phyloP scores from a whole-genome alignment of 1,140 invertebrate species.

The Drosophila serrata region DNA sequence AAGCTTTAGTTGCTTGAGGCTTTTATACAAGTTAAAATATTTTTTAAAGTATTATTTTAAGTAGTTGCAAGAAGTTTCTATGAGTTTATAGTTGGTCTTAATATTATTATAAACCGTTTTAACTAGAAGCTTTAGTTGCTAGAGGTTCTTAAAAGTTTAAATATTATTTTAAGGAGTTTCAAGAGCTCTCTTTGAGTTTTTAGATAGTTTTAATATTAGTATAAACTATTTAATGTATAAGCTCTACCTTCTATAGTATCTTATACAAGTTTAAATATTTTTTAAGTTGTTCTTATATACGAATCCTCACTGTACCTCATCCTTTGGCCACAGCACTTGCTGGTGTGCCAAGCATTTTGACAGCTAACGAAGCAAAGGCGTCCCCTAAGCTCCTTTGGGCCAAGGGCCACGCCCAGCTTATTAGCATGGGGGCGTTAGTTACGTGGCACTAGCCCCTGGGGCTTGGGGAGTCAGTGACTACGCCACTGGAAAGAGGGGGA shows the following conservation, averaged over 20 bases:
- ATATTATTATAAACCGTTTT: too few species aligned
- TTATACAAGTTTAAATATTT: neutral
- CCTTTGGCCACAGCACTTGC: slow-evolving; percentile 2
- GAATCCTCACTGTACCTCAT: neutral
- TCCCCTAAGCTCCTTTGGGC: slow-evolving; percentile 24
- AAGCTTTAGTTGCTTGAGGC: too few species aligned
- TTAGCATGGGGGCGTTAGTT: slow-evolving; percentile 46
- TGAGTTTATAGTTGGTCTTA: too few species aligned
- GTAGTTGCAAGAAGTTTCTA: too few species aligned
- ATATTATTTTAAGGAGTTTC: too few species aligned
- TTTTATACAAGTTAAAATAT: too few species aligned
- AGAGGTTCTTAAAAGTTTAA: too few species aligned
- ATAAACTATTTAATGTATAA: neutral
- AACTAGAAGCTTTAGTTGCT: too few species aligned
- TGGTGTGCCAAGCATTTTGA: slow-evolving; percentile 37
- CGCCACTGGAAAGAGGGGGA: neutral
- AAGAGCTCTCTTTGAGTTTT: neutral
- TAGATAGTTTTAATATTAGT: neutral
- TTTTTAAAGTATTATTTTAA: too few species aligned
- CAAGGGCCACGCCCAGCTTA: slow-evolving; percentile 57
- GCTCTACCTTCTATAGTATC: neutral
- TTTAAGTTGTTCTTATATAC: neutral
- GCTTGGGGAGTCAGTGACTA: neutral
- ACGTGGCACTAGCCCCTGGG: slow-evolving; percentile 19
- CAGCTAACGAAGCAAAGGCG: slow-evolving; percentile 54